Evolutionary conservation across 2,113 vertebrate species (phyloP).

Genomic region (Oriolus oriolus): DNA sequence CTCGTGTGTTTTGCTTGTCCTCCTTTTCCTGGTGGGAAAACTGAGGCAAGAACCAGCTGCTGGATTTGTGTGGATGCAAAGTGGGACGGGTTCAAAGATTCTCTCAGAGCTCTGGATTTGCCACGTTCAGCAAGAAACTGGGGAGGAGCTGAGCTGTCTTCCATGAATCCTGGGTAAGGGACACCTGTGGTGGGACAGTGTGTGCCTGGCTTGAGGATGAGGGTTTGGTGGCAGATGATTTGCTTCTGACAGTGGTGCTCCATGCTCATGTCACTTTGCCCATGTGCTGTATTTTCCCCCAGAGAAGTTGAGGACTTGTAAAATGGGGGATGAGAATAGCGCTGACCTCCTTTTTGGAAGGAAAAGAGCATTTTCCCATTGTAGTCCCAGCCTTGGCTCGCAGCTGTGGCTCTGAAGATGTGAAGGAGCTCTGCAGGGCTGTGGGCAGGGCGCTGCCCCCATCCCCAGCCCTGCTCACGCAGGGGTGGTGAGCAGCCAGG

Average conservation of each 20-base stretch:
- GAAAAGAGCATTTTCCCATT: neutral
- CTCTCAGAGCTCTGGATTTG: neutral
- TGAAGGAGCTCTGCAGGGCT: neutral
- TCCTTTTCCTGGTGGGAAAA: neutral
- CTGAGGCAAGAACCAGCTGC: neutral
- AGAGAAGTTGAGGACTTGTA: fast-evolving
- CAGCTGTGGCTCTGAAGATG: neutral
- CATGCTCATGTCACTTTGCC: neutral
- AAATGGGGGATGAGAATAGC: neutral
- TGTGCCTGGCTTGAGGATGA: neutral
- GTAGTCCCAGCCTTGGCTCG: fast-evolving
- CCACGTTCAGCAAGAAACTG: fast-evolving
- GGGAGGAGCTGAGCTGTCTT: neutral
- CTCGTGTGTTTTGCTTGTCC: fast-evolving
- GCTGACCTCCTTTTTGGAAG: neutral
- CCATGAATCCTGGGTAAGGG: neutral
- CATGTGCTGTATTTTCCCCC: fast-evolving
- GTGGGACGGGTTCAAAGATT: neutral
- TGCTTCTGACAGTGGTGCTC: neutral
- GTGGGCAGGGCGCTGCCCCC: neutral
- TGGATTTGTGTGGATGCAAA: neutral
- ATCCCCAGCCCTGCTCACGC: no score
- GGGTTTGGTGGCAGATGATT: neutral
- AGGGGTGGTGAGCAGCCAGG: neutral
- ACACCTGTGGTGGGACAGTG: fast-evolving